A percentile compares a stretch with the other conserved stretches of the same genome.
Conservation (phyloP, 2,797 vertebrate species). For the Natrix natrix region DNA sequence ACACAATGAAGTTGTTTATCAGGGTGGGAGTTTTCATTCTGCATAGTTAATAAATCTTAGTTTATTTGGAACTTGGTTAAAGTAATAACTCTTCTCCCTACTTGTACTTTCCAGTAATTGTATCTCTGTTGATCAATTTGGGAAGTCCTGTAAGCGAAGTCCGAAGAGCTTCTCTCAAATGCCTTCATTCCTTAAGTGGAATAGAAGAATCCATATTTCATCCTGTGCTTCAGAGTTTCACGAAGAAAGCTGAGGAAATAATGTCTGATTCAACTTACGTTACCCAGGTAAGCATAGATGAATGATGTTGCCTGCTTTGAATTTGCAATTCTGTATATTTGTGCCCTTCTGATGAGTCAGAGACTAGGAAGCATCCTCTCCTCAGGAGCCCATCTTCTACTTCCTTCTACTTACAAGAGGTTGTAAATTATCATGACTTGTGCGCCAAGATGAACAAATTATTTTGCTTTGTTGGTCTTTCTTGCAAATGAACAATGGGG, state of each 20-base stretch:
- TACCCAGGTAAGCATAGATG: constrained; percentile 73
- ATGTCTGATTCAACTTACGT: constrained; percentile 82
- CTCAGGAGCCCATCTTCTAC: too few species aligned
- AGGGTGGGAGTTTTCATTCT: background rate
- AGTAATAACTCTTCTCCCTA: background rate
- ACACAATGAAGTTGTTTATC: background rate
- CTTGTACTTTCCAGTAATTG: constrained; percentile 72
- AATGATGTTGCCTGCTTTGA: background rate
- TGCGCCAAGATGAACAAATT: background rate
- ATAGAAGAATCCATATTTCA: constrained; percentile 70
- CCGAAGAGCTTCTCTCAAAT: constrained; percentile 79
- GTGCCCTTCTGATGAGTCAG: background rate
- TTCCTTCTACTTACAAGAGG: background rate
- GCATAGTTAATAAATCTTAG: background rate
- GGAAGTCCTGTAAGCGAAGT: constrained; percentile 82
- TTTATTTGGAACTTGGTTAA: background rate
- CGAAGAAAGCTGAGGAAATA: constrained; percentile 84
- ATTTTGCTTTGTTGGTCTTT: background rate
- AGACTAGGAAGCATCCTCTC: background rate
- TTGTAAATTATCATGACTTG: background rate
- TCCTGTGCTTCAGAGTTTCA: constrained; percentile 76
- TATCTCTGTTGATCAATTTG: constrained; percentile 83
- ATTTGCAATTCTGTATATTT: background rate
- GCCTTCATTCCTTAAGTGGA: constrained; percentile 73
- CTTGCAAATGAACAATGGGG: background rate